Evolutionary conservation across 2,888 invertebrate genomes (phyloP), one percentile per base, ranked within the genome.

Genomic region (Pyralis farinalis): DNA sequence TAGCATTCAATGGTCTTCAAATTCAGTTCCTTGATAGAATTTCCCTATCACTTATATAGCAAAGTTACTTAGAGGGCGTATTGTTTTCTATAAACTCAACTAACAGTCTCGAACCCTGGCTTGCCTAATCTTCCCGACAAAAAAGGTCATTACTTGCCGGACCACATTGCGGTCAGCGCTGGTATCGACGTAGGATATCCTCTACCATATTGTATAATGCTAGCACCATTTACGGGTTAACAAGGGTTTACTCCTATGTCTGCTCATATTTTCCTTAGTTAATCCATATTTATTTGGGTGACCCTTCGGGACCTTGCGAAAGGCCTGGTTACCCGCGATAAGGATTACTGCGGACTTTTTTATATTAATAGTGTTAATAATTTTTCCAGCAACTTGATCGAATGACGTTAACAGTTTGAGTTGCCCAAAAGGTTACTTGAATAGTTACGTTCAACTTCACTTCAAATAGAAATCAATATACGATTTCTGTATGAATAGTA

Each of bases 221-320:
- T n/a, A 25, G n/a, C 5, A 25, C 1, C 25, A 25, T 25, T 25
- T 25, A 43, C 52, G 39, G 43, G 47, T 58, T 63, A 65, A 69
- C 70, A 69, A 67, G 71, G 71, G 63, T 68, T 70, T 66, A 63
- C 61, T 61, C 44, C 57, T 60, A 47, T 55, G 56, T 47, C 67
- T 58, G 47, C 68, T 76, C 71, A 79, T 78, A 81, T 79, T 81
- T 79, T 67, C 71, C 57, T 66, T 58, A 49, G 63, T 65, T 83
- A 82, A 81, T 83, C 83, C 82, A 81, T 82, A 83, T 85, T 85
- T 82, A 86, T 81, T 72, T 63, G 69, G 70, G 74, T 69, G 77
- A 74, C 80, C 82, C 77, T 61, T 56, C 53, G 25, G n/a, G 25
- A 25, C 47, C 65, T 57, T 70, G 76, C 16, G n/a, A 16, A 16